Base-by-base conservation (phyloP, 2,113 vertebrate species). In the Apaloderma vittatum region DNA sequence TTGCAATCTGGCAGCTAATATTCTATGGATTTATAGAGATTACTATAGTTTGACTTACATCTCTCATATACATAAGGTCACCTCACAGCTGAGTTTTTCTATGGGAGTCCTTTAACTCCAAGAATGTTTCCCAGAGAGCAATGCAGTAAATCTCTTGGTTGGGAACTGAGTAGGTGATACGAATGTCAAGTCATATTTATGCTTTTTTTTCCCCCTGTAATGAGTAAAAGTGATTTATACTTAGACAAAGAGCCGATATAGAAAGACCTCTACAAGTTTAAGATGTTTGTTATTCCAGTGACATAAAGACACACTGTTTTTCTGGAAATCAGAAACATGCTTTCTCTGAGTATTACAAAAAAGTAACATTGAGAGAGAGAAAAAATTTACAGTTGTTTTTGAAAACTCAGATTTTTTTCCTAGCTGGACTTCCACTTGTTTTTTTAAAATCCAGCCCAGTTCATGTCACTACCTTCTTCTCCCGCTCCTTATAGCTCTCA, bases 181-280 rank as follows among this genome's bases (percentile, higher is more conserved):
- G 91, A 77, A 83, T 91, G 83, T 79, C 92, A 93, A 96, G 73
- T 90, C 76, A 87, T 95, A 93, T 94, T 95, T 98, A 94, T 93
- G 71, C 2, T 15, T 83, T 92, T 93, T 92, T 94, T 62, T 46
- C 45, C 83, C 72, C 75, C 65, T 87, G 34, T 52, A 97, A 80
- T 2, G 2, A 97, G 75, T 82, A 91, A 73, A 63, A 85, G 58
- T 97, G 87, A 97, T 97, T 97, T 97, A 90, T 90, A 76, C 43
- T 88, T 61, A 58, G 63, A 79, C 83, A 86, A 96, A 96, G 77
- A 89, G 45, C 67, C 80, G 79, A 89, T 93, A 88, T 92, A 90
- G 77, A 77, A 75, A 86, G 51, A 63, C n/a, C 22, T 24, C 43
- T 86, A 51, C 70, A 92, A 45, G 87, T 97, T 73, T 85, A 34